Evolutionary conservation across 2,797 vertebrate species (phyloP).

Genomic region (Paedocypris micromegethes): DNA sequence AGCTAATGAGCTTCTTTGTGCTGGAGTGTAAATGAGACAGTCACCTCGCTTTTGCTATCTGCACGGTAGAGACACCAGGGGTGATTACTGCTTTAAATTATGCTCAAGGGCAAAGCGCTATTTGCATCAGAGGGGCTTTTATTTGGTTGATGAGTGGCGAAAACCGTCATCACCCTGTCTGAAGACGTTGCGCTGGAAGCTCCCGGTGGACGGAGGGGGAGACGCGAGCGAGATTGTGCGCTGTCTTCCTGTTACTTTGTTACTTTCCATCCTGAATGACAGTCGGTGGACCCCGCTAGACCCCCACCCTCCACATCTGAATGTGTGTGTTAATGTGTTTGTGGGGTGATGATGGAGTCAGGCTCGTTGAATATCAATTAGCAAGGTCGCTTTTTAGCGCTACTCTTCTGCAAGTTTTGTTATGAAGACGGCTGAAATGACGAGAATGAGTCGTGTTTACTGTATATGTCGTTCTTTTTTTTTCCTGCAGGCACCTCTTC

Average conservation of each 20-base stretch:
- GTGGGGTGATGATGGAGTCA: constrained; percentile 65
- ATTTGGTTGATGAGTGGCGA: constrained; percentile 46
- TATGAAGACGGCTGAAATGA: too few species aligned
- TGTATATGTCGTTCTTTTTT: too few species aligned
- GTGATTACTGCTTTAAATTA: constrained; percentile 99
- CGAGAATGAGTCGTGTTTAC: too few species aligned
- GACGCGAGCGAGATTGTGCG: constrained; percentile 35
- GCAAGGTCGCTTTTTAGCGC: constrained; percentile 4
- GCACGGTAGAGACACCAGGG: constrained; percentile 69
- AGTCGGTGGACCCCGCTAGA: constrained; percentile 85
- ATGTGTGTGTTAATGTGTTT: constrained; percentile 75
- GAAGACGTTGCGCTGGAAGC: constrained; percentile 40
- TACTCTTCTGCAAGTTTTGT: background rate
- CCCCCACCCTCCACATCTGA: constrained; percentile 51
- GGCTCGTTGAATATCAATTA: constrained; percentile 43
- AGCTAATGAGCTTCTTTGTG: constrained; percentile 98
- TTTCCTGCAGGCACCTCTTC: constrained; percentile 63
- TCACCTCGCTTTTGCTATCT: constrained; percentile 60
- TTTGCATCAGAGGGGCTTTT: constrained; percentile 85
- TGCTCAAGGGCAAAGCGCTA: constrained; percentile 99
- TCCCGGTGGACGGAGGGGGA: constrained; percentile 41
- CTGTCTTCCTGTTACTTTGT: constrained; percentile 36
- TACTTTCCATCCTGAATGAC: constrained; percentile 62
- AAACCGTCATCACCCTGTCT: constrained; percentile 48
- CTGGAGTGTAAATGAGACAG: constrained; percentile 95